phyloP scores from a whole-genome alignment of 1,140 invertebrate species.

The Drosophila mauritiana region DNA sequence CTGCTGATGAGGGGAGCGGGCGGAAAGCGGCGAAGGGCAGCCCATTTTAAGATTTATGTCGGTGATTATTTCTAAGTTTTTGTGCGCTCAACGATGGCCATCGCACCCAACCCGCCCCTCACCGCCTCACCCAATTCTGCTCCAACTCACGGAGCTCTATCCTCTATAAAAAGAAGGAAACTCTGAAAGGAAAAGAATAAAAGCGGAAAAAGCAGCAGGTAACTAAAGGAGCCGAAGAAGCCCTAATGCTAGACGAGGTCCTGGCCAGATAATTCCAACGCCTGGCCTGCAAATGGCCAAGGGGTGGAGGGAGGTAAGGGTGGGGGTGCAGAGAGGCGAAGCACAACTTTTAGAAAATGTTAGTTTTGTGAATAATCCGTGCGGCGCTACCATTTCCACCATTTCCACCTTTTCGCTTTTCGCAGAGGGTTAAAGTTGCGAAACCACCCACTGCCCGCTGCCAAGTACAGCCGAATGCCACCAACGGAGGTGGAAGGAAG shows the following conservation, averaged over 20 bases:
- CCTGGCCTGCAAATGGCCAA: slow-evolving; percentile 4
- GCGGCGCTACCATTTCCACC: neutral
- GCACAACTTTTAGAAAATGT: slow-evolving; percentile 46
- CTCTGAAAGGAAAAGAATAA: slow-evolving; percentile 14
- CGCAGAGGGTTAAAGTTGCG: slow-evolving; percentile 9
- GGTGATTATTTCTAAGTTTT: slow-evolving; percentile 84
- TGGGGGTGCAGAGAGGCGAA: neutral
- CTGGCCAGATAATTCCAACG: slow-evolving; percentile 40
- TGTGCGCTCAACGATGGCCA: slow-evolving; percentile 71
- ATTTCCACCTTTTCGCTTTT: neutral
- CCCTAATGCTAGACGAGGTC: slow-evolving; percentile 49
- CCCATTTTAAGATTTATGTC: slow-evolving; percentile 84
- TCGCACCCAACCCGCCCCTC: neutral
- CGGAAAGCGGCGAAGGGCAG: slow-evolving; percentile 26
- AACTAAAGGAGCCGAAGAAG: slow-evolving; percentile 15
- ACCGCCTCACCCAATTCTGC: neutral
- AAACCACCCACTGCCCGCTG: neutral
- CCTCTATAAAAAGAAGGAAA: slow-evolving; percentile 25
- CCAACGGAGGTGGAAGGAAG: neutral
- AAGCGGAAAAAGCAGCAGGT: slow-evolving; percentile 18
- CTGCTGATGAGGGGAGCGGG: neutral
- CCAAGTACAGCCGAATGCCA: neutral
- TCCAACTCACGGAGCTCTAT: neutral
- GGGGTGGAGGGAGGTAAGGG: neutral
- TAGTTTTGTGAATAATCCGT: slow-evolving; percentile 28